These are phyloP conservation scores for Mallotus villosus DNA, from an alignment of 2,797 vertebrate genomes.

Conservation along the genomic window DNA sequence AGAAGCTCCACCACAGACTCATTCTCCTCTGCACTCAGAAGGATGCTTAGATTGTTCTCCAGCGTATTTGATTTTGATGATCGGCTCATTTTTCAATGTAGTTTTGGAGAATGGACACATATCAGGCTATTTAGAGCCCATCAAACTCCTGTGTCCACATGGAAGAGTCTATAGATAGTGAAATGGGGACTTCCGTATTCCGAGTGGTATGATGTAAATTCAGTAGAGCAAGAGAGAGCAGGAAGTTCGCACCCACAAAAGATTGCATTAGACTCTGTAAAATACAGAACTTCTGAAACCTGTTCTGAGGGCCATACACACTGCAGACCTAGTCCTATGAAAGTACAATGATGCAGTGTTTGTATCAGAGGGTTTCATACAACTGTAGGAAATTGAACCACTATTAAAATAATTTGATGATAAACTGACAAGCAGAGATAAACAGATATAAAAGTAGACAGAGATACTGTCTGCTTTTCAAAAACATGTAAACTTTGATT, in stretches of 20 bases:
- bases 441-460: no score
- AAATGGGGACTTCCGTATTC: conserved; percentile 49
- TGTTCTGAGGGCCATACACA: background rate
- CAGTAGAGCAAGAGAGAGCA: conserved; percentile 39
- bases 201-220: conserved; percentile 40
- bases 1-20: conserved; percentile 80
- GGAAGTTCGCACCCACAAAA: conserved; percentile 46
- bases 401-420: background rate
- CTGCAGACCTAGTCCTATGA: background rate
- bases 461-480: no score
- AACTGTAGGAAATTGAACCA: background rate
- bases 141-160: conserved; percentile 6
- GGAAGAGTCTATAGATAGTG: conserved; percentile 9
- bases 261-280: background rate
- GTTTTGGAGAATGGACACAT: background rate
- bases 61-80: conserved; percentile 62
- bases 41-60: conserved; percentile 65
- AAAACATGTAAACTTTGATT: no score
- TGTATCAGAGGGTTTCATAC: background rate
- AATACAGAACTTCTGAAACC: background rate
- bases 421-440: no score
- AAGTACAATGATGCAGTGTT: background rate
- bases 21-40: conserved; percentile 79
- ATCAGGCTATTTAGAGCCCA: background rate
- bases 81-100: conserved; percentile 59